These are phyloP conservation scores for Syndactyla subalaris DNA, from an alignment of 2,797 vertebrate genomes.

Conservation along the genomic window DNA sequence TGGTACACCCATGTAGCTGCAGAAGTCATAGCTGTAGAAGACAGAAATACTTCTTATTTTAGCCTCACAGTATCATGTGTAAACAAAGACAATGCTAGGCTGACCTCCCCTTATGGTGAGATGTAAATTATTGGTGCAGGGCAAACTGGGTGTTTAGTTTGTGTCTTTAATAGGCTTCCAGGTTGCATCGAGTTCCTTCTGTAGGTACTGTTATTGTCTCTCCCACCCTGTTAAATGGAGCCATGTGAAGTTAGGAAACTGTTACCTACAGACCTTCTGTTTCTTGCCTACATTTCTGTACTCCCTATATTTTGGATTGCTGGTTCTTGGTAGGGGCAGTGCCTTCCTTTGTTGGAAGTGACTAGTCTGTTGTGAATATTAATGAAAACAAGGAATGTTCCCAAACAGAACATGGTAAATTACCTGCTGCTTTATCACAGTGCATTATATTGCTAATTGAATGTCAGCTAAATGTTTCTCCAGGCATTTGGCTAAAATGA, in stretches of 20 bases:
- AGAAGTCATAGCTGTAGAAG: background rate
- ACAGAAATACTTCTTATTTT: background rate
- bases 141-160: background rate
- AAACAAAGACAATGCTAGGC: background rate
- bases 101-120: background rate
- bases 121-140: background rate
- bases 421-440: background rate
- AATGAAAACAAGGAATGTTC: background rate
- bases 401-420: background rate
- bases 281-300: background rate
- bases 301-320: background rate
- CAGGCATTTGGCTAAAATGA: conserved; percentile 1
- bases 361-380: background rate
- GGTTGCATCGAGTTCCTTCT: background rate
- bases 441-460: conserved; percentile 1
- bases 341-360: background rate
- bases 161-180: background rate
- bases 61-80: background rate
- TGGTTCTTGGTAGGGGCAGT: background rate
- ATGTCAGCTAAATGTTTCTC: conserved; percentile 12
- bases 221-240: background rate
- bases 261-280: background rate
- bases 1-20: background rate
- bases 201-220: background rate
- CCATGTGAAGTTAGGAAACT: background rate